Evolutionary conservation across 2,888 invertebrate species (phyloP).

Genomic region (Tetheella fluctuosa): DNA sequence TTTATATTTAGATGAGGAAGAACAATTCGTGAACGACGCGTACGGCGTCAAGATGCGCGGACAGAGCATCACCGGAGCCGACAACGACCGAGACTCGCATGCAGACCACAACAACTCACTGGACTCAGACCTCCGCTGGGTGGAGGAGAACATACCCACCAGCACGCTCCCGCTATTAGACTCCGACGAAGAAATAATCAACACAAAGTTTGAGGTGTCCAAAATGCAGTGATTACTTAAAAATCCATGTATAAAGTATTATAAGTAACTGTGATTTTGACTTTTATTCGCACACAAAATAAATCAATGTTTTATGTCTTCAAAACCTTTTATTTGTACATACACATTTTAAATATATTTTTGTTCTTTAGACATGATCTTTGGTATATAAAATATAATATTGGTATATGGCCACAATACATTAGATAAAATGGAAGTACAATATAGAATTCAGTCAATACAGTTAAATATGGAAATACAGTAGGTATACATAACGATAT

Average conservation of each 20-base stretch:
- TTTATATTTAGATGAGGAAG: constrained; percentile 87
- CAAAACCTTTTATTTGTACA: constrained; percentile 63
- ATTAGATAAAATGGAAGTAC: constrained; percentile 64
- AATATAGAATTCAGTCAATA: constrained; percentile 57
- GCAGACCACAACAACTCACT: constrained; percentile 60
- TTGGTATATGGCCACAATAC: constrained; percentile 71
- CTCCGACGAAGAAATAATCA: constrained; percentile 92
- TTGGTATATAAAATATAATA: constrained; percentile 79
- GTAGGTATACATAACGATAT: constrained; percentile 40
- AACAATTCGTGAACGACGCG: constrained; percentile 93
- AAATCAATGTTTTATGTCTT: constrained; percentile 30
- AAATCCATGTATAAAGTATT: constrained; percentile 53
- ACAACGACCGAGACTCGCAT: constrained; percentile 38
- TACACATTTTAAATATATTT: constrained; percentile 62
- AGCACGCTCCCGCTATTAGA: constrained; percentile 87
- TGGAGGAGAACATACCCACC: constrained; percentile 96
- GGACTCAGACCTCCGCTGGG: constrained; percentile 88
- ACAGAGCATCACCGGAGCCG: constrained; percentile 59
- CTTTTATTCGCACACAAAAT: constrained; percentile 38
- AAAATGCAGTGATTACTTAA: constrained; percentile 90
- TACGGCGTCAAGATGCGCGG: constrained; percentile 92
- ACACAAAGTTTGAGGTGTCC: constrained; percentile 93
- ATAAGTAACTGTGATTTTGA: constrained; percentile 41
- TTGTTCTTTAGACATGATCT: constrained; percentile 76
- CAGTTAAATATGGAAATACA: constrained; percentile 48